Base-by-base conservation (phyloP, 2,113 vertebrate species). In the Melanotaenia duboulayi region DNA sequence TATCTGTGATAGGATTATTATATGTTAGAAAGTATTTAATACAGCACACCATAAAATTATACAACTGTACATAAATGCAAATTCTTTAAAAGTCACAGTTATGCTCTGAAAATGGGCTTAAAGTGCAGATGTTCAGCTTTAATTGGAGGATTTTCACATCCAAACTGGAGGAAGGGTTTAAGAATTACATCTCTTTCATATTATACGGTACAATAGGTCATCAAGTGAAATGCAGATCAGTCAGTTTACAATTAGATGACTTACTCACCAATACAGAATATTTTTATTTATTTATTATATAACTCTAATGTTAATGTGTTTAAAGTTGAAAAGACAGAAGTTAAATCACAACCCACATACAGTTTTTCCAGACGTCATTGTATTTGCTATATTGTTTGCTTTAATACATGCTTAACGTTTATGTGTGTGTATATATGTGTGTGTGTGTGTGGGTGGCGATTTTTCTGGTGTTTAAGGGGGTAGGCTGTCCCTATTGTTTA, bases 401-500 rank as follows among this genome's bases (percentile, higher is more conserved):
- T 11, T 56, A 40, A n/a, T 16, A 32, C 19, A 35, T 60, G 14
- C n/a, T n/a, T 11, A 8, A 16, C 11, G 13, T 28, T 0, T 51
- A 16, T 42, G 55, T 64, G 57, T 65, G 50, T 50, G 49, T 59
- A 56, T 64, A 19, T 54, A 46, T 24, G 65, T 37, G 52, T 32
- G 62, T 24, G 65, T 37, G 52, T 32, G 62, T 11, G 78, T 70
- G 54, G 39, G 12, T 67, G 65, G 56, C 84, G 71, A 72, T 78
- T 60, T 71, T 65, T 68, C 65, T 74, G 64, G 54, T 85, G 80
- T 74, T 73, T 58, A 63, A 76, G 76, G 50, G 39, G 78, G 67
- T 68, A 68, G 77, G 76, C 80, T 75, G 82, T 85, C 79, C 84
- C 87, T 83, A 92, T 91, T 91, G 92, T 91, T 87, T 71, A 72